Percentiles rank a stretch among this genome's conserved stretches.
Conservation (phyloP, 1,140 invertebrate species). For the Nephila pilipes region DNA sequence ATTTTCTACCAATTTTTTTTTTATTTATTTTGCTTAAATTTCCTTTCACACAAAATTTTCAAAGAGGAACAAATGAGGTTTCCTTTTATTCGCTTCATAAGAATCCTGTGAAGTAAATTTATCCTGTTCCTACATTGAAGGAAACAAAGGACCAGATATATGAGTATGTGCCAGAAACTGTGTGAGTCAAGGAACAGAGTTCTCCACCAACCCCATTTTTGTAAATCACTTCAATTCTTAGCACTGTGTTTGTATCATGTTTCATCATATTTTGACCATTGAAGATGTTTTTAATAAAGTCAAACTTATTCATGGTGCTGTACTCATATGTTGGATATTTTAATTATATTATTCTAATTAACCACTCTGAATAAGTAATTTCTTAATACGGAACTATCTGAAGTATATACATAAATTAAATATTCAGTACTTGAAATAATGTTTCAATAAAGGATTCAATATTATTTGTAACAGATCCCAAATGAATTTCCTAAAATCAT, state of each 20-base stretch:
- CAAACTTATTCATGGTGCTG: slow-evolving; percentile 6
- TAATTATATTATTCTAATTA: too few species aligned
- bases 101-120: neutral
- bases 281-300: slow-evolving; percentile 1
- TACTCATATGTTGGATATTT: neutral
- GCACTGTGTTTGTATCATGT: slow-evolving; percentile 3
- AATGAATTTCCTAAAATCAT: too few species aligned
- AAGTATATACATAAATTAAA: too few species aligned
- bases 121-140: neutral
- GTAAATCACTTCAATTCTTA: neutral
- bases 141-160: neutral
- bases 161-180: neutral
- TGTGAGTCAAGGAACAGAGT: neutral
- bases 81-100: neutral
- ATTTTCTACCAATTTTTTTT: too few species aligned
- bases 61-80: too few species aligned
- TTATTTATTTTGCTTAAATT: too few species aligned
- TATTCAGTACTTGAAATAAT: too few species aligned
- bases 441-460: too few species aligned
- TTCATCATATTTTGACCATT: slow-evolving; percentile 25
- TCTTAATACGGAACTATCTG: too few species aligned
- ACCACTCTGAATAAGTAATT: too few species aligned
- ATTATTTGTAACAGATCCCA: too few species aligned
- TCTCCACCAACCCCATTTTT: neutral
- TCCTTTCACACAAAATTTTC: too few species aligned